phyloP scores from a whole-genome alignment of 2,888 invertebrate species.

The Lysandra bellargus region DNA sequence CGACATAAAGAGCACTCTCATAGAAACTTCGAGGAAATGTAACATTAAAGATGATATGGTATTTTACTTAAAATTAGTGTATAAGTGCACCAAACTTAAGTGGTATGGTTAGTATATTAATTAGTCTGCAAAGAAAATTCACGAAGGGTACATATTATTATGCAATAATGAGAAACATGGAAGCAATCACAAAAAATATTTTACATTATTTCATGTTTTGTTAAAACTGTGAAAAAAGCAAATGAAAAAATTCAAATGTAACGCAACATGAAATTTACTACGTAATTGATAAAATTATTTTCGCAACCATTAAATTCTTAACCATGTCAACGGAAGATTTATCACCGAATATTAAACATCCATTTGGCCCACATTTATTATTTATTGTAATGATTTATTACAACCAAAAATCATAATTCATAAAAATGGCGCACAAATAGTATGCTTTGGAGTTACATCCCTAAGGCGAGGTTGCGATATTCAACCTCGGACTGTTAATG shows the following conservation, averaged over 20 bases:
- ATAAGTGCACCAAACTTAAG: too few relatives aligned
- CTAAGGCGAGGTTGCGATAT: constrained; percentile 49
- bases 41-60: too few relatives aligned
- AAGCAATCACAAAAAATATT: background rate
- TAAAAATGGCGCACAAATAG: constrained; percentile 37
- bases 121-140: too few relatives aligned
- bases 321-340: constrained; percentile 9
- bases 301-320: background rate
- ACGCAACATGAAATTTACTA: background rate
- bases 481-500: constrained; percentile 51
- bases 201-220: background rate
- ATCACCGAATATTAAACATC: background rate
- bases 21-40: too few relatives aligned
- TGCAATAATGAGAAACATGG: background rate
- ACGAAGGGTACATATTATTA: too few relatives aligned
- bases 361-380: constrained; percentile 1
- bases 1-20: background rate
- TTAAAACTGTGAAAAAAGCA: background rate
- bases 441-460: constrained; percentile 46
- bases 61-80: too few relatives aligned
- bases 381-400: background rate
- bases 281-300: constrained; percentile 1
- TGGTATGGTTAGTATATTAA: too few relatives aligned
- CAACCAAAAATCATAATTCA: background rate
- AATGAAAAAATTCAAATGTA: background rate